These are phyloP conservation scores for Hyposmocoma kahamanoa DNA, from an alignment of 1,140 invertebrate species.

Conservation along the genomic window DNA sequence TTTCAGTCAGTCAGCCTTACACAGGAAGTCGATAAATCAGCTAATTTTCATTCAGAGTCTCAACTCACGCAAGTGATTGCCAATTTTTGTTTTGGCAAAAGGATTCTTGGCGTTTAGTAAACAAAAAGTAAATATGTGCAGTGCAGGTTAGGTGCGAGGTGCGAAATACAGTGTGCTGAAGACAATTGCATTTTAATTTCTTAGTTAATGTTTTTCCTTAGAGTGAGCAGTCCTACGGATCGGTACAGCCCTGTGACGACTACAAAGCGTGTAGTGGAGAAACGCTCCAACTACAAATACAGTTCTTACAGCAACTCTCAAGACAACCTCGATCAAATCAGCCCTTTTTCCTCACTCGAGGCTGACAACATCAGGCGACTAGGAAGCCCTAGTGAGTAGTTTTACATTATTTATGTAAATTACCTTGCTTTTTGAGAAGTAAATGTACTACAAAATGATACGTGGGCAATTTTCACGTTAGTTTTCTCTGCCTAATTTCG, in stretches of 20 bases:
- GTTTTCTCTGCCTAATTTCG: too few species aligned
- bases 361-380: constrained; percentile 51
- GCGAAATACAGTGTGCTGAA: too few species aligned
- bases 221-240: constrained; percentile 57
- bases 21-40: constrained; percentile 10
- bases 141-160: too few species aligned
- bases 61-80: neutral
- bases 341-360: constrained; percentile 52
- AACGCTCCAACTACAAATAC: constrained; percentile 64
- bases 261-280: constrained; percentile 58
- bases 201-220: constrained; percentile 15
- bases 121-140: too few species aligned
- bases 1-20: constrained; percentile 11
- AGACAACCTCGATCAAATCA: constrained; percentile 56
- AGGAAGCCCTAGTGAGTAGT: constrained; percentile 53
- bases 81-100: too few species aligned
- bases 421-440: too few species aligned
- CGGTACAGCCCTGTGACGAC: constrained; percentile 60
- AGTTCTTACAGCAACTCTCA: constrained; percentile 58
- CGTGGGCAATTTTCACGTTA: too few species aligned
- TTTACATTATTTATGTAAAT: too few species aligned
- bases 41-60: constrained; percentile 2
- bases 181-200: too few species aligned
- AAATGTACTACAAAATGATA: too few species aligned
- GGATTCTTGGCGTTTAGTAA: too few species aligned